Percentiles rank a stretch among this genome's conserved stretches.
These are phyloP conservation scores for Nomada hirtipes DNA, from an alignment of 2,888 invertebrate genomes.

Conservation along the genomic window DNA sequence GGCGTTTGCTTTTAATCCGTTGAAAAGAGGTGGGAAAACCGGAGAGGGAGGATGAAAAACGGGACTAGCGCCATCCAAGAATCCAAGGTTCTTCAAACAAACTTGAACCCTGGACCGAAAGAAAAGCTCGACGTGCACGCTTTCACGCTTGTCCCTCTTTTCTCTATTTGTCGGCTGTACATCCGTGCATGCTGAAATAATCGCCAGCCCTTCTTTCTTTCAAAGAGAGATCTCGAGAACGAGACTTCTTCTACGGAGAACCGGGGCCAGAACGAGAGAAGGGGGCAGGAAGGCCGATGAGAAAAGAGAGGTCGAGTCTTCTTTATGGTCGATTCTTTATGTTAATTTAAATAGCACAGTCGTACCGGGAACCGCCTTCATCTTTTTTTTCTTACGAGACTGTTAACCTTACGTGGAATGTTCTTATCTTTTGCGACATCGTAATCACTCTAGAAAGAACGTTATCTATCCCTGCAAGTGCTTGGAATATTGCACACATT, in stretches of 20 bases:
- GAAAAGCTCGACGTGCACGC: constrained; percentile 41
- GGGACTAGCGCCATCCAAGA: constrained; percentile 21
- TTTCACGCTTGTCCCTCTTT: constrained; percentile 31
- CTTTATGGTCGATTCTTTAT: constrained; percentile 61
- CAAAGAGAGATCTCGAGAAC: constrained; percentile 50
- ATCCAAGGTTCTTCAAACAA: constrained; percentile 58
- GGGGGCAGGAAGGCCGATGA: neutral
- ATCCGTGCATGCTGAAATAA: constrained; percentile 55
- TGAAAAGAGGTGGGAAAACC: neutral
- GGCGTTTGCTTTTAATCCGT: neutral
- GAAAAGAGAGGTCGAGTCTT: constrained; percentile 30
- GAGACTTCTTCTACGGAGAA: constrained; percentile 46
- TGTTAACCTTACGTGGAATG: neutral
- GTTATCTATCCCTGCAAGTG: no score
- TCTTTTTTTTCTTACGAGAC: neutral
- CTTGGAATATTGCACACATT: no score
- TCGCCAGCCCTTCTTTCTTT: constrained; percentile 51
- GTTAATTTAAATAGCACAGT: constrained; percentile 63
- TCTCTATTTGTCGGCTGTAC: constrained; percentile 27
- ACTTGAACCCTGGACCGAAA: constrained; percentile 51
- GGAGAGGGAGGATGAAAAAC: constrained; percentile 21
- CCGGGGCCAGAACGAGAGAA: neutral
- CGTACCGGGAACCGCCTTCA: constrained; percentile 28
- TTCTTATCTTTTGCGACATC: no score
- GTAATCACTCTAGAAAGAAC: no score